These are phyloP conservation scores for Caenorhabditis panamensis DNA, from an alignment of 2,888 invertebrate genomes.

Conservation along the genomic window DNA sequence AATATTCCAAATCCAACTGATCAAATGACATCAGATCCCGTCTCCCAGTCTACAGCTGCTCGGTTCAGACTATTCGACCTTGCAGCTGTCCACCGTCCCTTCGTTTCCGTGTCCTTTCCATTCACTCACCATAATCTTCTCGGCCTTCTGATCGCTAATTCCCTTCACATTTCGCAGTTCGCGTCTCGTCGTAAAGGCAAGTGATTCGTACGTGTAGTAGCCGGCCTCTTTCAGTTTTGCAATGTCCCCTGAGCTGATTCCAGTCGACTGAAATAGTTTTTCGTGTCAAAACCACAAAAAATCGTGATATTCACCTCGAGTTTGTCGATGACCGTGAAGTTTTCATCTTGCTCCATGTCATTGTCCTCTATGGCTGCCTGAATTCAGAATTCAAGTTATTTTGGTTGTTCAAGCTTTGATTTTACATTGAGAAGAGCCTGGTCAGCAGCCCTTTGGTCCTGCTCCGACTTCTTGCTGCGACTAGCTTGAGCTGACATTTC, in stretches of 20 bases:
- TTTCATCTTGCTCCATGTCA: conserved; percentile 65
- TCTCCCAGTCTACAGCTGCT: conserved; percentile 26
- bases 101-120: no score
- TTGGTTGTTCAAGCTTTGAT: no score
- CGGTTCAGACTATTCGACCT: conserved; percentile 30
- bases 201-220: conserved; percentile 93
- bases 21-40: not conserved
- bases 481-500: conserved; percentile 64
- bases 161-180: conserved; percentile 88
- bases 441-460: conserved; percentile 57
- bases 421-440: conserved; percentile 58
- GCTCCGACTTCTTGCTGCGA: conserved; percentile 55
- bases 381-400: not conserved
- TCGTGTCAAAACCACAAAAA: not conserved
- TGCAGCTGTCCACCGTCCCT: conserved; percentile 28
- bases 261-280: conserved; percentile 68
- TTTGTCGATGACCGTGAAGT: conserved; percentile 69
- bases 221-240: conserved; percentile 95
- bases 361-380: conserved; percentile 57
- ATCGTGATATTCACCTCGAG: conserved; percentile 58
- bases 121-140: conserved; percentile 82
- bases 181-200: conserved; percentile 95
- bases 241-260: conserved; percentile 85
- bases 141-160: conserved; percentile 97
- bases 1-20: not conserved